A percentile compares a stretch with the other conserved stretches of the same genome.
Evolutionary conservation across 2,797 vertebrate species (phyloP).

Genomic region (Silurus aristotelis): DNA sequence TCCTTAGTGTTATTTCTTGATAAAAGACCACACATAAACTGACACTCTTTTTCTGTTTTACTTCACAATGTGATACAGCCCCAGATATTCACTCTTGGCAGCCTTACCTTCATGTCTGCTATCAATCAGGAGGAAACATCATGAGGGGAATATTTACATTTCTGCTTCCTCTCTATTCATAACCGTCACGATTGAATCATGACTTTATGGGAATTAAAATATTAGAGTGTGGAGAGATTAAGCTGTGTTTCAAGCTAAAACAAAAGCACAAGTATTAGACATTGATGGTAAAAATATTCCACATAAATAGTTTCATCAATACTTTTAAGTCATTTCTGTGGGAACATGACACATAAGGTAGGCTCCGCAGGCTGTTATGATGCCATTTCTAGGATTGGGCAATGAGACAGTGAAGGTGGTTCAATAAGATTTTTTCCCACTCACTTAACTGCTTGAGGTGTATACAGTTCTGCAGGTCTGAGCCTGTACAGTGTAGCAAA

Average conservation of each 20-base stretch:
- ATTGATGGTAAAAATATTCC: background rate
- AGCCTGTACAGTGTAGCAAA: conserved; percentile 30
- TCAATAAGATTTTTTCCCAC: conserved; percentile 29
- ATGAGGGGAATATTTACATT: conserved; percentile 15
- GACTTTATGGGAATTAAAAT: conserved; percentile 17
- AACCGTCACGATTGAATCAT: background rate
- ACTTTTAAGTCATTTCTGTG: background rate
- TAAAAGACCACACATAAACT: conserved; percentile 25
- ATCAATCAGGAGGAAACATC: conserved; percentile 26
- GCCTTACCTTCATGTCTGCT: conserved; percentile 21
- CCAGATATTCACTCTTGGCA: conserved; percentile 7
- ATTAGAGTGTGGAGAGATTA: background rate
- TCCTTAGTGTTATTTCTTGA: background rate
- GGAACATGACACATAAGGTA: background rate
- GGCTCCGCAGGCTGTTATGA: conserved; percentile 16
- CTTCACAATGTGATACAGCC: background rate
- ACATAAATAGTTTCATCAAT: background rate
- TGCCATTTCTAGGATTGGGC: conserved; percentile 13
- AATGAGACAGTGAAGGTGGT: conserved; percentile 18
- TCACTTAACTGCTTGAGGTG: conserved; percentile 36
- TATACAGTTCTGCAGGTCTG: conserved; percentile 40
- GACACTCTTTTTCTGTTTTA: background rate
- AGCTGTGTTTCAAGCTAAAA: background rate
- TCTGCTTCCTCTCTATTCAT: conserved; percentile 25
- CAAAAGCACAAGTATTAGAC: background rate